Conservation (phyloP, 2,113 vertebrate species). For the Oostethus manadensis region DNA sequence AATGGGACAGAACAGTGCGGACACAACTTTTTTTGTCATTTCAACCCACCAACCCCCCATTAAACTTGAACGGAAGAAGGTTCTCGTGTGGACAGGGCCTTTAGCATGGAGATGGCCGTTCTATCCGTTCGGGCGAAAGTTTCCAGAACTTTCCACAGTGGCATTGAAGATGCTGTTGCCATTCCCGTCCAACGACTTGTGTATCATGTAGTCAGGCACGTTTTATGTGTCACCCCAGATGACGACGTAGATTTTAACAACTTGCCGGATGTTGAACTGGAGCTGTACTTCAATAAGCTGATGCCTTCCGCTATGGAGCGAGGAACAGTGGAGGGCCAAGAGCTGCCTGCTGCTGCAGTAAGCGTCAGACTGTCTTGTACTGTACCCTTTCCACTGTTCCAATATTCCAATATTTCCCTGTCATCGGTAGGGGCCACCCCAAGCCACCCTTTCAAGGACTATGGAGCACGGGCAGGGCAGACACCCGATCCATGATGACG, state of each 20-base stretch:
- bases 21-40: too few relatives aligned
- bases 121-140: too few relatives aligned
- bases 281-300: constrained; percentile 87
- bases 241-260: constrained; percentile 83
- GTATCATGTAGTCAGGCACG: too few relatives aligned
- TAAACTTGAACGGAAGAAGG: too few relatives aligned
- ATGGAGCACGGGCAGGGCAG: constrained; percentile 52
- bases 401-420: neutral
- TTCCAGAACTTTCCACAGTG: too few relatives aligned
- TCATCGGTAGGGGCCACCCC: constrained; percentile 38
- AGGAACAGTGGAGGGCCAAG: constrained; percentile 73
- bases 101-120: neutral
- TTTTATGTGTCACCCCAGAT: constrained; percentile 62
- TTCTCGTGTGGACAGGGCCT: too few relatives aligned
- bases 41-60: too few relatives aligned
- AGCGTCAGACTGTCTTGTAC: neutral
- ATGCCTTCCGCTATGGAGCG: constrained; percentile 78
- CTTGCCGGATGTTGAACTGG: constrained; percentile 82
- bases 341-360: constrained; percentile 70
- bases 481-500: constrained; percentile 54
- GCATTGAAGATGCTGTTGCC: too few relatives aligned
- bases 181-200: too few relatives aligned
- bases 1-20: too few relatives aligned
- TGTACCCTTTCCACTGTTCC: neutral
- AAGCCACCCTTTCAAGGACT: constrained; percentile 40